A percentile compares a stretch with the other conserved stretches of the same genome.
These are phyloP conservation scores for Drosophila villosipedis DNA, from an alignment of 2,888 invertebrate genomes.

Conservation along the genomic window DNA sequence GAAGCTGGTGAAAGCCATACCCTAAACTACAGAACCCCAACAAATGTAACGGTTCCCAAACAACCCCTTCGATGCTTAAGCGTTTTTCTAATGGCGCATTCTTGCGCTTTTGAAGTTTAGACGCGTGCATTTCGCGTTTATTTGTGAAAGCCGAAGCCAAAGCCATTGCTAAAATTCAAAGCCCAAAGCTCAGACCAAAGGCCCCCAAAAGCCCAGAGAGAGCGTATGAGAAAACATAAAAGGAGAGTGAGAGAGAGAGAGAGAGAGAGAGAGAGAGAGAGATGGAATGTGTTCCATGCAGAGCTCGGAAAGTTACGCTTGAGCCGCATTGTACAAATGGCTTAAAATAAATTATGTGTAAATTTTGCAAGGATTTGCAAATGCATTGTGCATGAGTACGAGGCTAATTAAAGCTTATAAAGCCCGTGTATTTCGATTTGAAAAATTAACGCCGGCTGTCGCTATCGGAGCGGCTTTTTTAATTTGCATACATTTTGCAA, in stretches of 20 bases:
- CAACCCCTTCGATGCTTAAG: constrained; percentile 21
- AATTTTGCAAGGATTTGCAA: constrained; percentile 42
- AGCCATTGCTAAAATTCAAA: constrained; percentile 24
- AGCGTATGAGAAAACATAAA: not conserved
- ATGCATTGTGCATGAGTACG: constrained; percentile 21
- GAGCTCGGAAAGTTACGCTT: constrained; percentile 54
- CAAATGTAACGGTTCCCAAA: not conserved
- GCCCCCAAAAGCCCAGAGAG: constrained; percentile 20
- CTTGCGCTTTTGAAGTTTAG: constrained; percentile 72
- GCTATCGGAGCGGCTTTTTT: constrained; percentile 48
- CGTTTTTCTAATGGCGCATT: constrained; percentile 45
- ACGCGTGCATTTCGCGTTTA: constrained; percentile 75
- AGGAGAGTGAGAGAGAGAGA: not conserved
- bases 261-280: not conserved
- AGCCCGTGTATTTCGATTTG: constrained; percentile 67
- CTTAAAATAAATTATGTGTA: constrained; percentile 68
- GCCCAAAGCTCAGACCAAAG: constrained; percentile 9
- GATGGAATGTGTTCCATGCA: constrained; percentile 6
- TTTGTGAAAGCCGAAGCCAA: constrained; percentile 46
- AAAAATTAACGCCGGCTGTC: constrained; percentile 64
- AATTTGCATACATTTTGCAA: constrained; percentile 67
- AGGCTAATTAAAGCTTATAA: constrained; percentile 69
- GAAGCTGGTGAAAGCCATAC: constrained; percentile 28
- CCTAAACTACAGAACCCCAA: constrained; percentile 13
- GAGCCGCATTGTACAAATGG: constrained; percentile 71